Conservation (phyloP, 2,797 vertebrate genomes). For the Prionace glauca region DNA sequence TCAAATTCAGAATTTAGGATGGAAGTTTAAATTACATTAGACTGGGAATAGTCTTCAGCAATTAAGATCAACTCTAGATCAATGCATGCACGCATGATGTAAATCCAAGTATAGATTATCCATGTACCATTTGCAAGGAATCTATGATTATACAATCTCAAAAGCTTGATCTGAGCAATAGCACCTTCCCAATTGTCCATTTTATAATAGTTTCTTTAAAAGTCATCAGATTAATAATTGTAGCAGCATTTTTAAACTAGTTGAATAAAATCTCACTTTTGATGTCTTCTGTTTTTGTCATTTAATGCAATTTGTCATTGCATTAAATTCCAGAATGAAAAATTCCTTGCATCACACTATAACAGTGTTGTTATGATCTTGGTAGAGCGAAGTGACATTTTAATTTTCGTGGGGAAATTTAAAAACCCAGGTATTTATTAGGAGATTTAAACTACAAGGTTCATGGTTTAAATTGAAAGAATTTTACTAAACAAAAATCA, state of each 20-base stretch:
- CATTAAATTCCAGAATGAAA: background rate
- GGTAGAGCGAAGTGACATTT: too few species aligned
- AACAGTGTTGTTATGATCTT: background rate
- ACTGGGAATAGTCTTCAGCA: background rate
- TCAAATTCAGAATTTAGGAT: background rate
- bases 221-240: background rate
- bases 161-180: background rate
- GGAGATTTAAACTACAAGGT: too few species aligned
- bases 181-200: background rate
- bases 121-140: background rate
- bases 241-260: background rate
- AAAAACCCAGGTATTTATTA: too few species aligned
- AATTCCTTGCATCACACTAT: background rate
- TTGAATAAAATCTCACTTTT: background rate
- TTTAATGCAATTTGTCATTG: background rate
- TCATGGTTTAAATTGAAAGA: too few species aligned
- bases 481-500: too few species aligned
- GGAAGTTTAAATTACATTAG: background rate
- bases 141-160: background rate
- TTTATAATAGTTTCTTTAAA: background rate
- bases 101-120: background rate
- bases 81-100: background rate
- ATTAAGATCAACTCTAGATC: background rate
- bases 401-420: too few species aligned
- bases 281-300: background rate